Evolutionary conservation across 2,113 vertebrate genomes (phyloP).

Genomic region (Stigmatopora nigra): DNA sequence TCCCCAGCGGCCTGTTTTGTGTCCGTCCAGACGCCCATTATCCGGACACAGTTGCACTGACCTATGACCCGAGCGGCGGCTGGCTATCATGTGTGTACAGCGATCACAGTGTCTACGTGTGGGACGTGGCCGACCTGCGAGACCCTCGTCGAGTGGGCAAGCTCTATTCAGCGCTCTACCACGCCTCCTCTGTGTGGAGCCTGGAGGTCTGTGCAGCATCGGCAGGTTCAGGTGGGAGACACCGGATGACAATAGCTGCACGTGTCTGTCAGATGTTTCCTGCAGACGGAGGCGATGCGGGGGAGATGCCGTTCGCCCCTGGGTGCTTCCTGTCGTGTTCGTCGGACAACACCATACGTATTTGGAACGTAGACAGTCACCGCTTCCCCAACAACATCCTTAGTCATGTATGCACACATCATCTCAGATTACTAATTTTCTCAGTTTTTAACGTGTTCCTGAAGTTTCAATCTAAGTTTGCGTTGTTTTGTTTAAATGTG

Average conservation of each 20-base stretch:
- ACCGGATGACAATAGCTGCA: background rate
- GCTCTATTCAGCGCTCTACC: slow-evolving; percentile 92
- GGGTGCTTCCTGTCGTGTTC: slow-evolving; percentile 93
- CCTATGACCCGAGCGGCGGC: slow-evolving; percentile 83
- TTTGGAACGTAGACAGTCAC: slow-evolving; percentile 84
- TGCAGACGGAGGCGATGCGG: slow-evolving; percentile 61
- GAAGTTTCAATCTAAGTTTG: no score
- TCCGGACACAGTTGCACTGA: slow-evolving; percentile 90
- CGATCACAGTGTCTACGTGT: slow-evolving; percentile 95
- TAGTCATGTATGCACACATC: slow-evolving; percentile 73
- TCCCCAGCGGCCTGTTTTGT: slow-evolving; percentile 83
- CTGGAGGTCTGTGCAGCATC: slow-evolving; percentile 75
- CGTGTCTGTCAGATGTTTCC: slow-evolving; percentile 77
- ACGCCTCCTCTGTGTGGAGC: slow-evolving; percentile 93
- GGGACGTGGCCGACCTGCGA: slow-evolving; percentile 86
- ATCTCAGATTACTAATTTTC: background rate
- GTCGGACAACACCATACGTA: slow-evolving; percentile 91
- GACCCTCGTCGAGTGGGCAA: slow-evolving; percentile 91
- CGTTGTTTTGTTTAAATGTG: no score
- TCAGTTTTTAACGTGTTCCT: background rate
- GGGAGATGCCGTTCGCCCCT: slow-evolving; percentile 69
- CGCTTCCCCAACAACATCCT: slow-evolving; percentile 80
- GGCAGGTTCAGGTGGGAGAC: background rate
- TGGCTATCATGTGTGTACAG: slow-evolving; percentile 98
- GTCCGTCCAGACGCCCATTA: slow-evolving; percentile 75